Evolutionary conservation across 2,113 vertebrate genomes (phyloP), one percentile per base, ranked within the genome.

Genomic region (Acinonyx jubatus): DNA sequence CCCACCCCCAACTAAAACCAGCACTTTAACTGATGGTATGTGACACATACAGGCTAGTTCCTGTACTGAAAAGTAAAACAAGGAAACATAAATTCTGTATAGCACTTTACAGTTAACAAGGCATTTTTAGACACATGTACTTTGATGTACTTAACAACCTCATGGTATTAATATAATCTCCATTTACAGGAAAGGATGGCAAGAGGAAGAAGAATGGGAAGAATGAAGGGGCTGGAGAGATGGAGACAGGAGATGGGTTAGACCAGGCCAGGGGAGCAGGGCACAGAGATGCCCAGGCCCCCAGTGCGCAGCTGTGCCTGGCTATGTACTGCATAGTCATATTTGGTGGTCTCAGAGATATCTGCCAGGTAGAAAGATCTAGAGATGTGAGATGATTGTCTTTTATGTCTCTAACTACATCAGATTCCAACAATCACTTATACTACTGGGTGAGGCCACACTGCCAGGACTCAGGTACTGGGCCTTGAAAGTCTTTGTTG

Each of bases 201-300:
- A 85, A 66, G 71, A 88, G n/a, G 52, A 73, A 95, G 48, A 14
- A 48, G 50, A 78, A 74, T 68, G 57, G 27, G 38, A 84, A 76
- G 33, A 68, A 50, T 50, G 45, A 87, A 31, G 36, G 25, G 71
- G 15, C 6, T 12, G 48, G 61, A 33, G 57, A 69, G 50, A 85
- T 29, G 68, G 23, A 83, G 78, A 52, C 23, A 76, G 79, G 18
- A 57, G 79, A 5, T 48, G 38, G 78, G 23, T 57, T 14, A 63
- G 74, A 21, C 2, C 0, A 41, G 52, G 25, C 6, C 0, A 0
- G 50, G 23, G 3, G 16, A 4, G 25, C 8, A 0, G 0, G 36
- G 18, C 4, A 2, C 13, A 3, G 45, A 73, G 27, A 11, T 7
- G 27, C 38, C 16, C 11, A 3, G 33, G 65, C 63, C 2, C 27